Conservation (phyloP, 2,113 vertebrate genomes). For the Heloderma charlesbogerti region DNA sequence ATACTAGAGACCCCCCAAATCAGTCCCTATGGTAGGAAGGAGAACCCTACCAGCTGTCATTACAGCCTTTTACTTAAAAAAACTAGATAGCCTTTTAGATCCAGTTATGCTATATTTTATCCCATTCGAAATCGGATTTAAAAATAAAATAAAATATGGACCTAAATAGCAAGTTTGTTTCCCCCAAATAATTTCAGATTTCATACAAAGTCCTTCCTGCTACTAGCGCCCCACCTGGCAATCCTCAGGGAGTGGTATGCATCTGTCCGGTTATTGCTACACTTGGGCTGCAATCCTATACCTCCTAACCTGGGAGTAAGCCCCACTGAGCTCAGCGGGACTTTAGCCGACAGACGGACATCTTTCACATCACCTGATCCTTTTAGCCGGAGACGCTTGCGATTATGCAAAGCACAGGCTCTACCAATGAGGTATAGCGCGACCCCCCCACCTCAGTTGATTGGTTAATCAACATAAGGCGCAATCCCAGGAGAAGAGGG, state of each 20-base stretch:
- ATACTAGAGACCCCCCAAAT: neutral
- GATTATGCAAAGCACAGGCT: neutral
- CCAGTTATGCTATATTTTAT: neutral
- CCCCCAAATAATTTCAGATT: neutral
- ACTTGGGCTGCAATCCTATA: neutral
- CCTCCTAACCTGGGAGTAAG: neutral
- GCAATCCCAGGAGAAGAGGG: no score
- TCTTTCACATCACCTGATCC: neutral
- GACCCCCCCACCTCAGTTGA: neutral
- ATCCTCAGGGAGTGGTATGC: neutral
- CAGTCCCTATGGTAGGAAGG: neutral
- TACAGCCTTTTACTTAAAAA: no score
- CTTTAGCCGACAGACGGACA: neutral
- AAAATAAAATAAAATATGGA: neutral
- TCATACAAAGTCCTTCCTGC: neutral
- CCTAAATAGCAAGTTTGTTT: neutral
- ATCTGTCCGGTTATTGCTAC: neutral
- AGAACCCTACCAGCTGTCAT: no score
- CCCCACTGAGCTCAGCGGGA: neutral
- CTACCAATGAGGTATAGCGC: neutral
- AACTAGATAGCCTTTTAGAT: neutral
- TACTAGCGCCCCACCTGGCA: neutral
- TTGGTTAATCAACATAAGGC: neutral
- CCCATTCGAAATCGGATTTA: neutral
- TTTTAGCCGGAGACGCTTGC: neutral